A percentile compares a stretch with the other conserved stretches of the same genome.
phyloP scores from a whole-genome alignment of 2,797 vertebrate genomes.

The Prionace glauca region DNA sequence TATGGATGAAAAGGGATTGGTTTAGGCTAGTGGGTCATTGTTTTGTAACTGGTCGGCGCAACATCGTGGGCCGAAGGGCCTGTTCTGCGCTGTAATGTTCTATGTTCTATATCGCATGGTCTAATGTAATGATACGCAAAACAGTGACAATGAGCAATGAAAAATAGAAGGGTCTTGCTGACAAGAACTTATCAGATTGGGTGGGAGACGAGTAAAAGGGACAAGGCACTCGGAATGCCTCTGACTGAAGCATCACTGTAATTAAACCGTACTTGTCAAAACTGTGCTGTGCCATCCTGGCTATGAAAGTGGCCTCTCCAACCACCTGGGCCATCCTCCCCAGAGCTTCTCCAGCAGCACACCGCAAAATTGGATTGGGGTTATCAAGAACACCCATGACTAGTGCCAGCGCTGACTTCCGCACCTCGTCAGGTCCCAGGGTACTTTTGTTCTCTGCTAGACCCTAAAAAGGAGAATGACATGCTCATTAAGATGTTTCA shows the following conservation, averaged over 20 bases:
- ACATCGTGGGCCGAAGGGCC: too few relatives aligned
- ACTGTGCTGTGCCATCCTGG: slow-evolving; percentile 95
- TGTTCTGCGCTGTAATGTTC: too few relatives aligned
- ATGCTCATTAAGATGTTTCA: background rate
- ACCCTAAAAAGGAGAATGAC: slow-evolving; percentile 60
- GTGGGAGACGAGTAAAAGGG: background rate
- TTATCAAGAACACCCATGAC: slow-evolving; percentile 98
- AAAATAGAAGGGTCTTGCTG: background rate
- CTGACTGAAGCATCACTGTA: background rate
- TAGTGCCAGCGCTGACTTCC: slow-evolving; percentile 87
- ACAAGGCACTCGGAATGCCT: background rate
- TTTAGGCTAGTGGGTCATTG: too few relatives aligned
- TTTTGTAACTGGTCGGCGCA: too few relatives aligned
- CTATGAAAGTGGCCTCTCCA: slow-evolving; percentile 93
- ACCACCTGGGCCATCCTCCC: slow-evolving; percentile 98
- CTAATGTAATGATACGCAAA: background rate
- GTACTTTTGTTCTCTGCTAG: slow-evolving; percentile 97
- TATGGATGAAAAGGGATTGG: too few relatives aligned
- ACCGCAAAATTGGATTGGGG: slow-evolving; percentile 92
- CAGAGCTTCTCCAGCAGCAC: slow-evolving; percentile 92
- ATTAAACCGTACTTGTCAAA: slow-evolving; percentile 83
- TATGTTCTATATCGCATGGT: too few relatives aligned
- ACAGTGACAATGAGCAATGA: background rate
- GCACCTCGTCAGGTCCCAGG: slow-evolving; percentile 92
- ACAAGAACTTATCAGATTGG: background rate